Evolutionary conservation across 2,888 invertebrate species (phyloP).

Genomic region (Alcis repandata): DNA sequence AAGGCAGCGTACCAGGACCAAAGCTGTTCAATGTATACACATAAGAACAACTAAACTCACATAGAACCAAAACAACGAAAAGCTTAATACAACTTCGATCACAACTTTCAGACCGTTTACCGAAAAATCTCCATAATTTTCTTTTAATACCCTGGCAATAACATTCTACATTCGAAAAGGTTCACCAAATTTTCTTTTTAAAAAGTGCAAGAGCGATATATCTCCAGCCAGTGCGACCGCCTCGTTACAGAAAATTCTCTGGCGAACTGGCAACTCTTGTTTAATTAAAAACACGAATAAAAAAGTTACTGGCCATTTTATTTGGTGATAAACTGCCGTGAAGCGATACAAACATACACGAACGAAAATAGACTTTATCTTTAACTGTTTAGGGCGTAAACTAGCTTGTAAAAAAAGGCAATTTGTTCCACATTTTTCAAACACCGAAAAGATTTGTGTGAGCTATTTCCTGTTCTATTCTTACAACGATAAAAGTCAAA

Average conservation of each 20-base stretch:
- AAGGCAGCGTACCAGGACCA: not conserved
- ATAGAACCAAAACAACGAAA: not conserved
- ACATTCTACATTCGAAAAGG: conserved; percentile 1
- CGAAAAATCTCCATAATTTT: not conserved
- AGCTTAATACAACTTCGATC: not conserved
- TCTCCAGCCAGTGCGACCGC: conserved; percentile 44
- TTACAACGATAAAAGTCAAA: conserved; percentile 75
- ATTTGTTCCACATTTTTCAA: conserved; percentile 56
- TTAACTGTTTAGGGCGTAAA: conserved; percentile 41
- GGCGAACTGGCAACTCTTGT: conserved; percentile 67
- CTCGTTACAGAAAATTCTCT: conserved; percentile 75
- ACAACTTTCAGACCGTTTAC: too few relatives aligned
- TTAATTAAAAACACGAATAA: conserved; percentile 86
- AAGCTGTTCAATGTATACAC: not conserved
- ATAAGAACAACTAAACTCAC: not conserved
- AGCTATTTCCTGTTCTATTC: conserved; percentile 81
- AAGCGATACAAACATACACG: conserved; percentile 50
- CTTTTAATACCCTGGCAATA: not conserved
- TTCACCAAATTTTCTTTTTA: conserved; percentile 22
- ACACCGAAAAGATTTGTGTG: conserved; percentile 68
- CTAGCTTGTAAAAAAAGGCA: conserved; percentile 45
- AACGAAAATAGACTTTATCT: conserved; percentile 57
- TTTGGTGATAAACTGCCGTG: conserved; percentile 77
- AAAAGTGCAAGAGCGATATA: conserved; percentile 41
- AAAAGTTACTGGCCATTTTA: conserved; percentile 80